Base-by-base conservation (phyloP, 2,888 invertebrate species). In the Drosophila atripex region DNA sequence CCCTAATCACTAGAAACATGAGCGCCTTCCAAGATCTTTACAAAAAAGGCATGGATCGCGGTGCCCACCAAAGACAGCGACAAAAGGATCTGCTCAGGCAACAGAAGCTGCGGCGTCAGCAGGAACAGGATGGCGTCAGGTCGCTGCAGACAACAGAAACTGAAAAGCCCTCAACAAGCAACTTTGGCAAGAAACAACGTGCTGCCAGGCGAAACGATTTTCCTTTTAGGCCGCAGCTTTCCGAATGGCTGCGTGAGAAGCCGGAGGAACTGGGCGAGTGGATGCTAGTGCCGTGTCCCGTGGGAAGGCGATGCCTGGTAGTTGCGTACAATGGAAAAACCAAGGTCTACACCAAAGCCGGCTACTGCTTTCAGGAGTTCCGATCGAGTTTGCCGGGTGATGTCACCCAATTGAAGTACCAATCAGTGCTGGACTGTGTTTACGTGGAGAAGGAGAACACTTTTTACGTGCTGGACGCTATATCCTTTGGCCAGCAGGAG, bases 221-320 rank as follows among this genome's bases (percentile, higher is more conserved):
- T 23, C 55, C 60, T 14, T 72, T 77, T 14, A 93, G 94, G 76
- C 91, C 98, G 7, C 98, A 98, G 96, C 89, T 96, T 64, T 98
- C 98, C 0, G 99, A 99, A 91, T 99, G 98, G 98, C 92, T 99
- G 90, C 92, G 95, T 1, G 97, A 98, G 77, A 94, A 95, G 59
- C 99, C 99, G 0, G 92, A 93, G 25, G 95, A 97, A 89, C 93
- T 97, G 54, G 92, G 93, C 5, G 94, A 95, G 51, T 97, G 97
- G 97, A 90, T 93, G 21, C 92, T 95, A 54, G 93, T 95, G 50
- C 94, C 96, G 0, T 97, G 97, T 89, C 99, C 99, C 0, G 93
- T 94, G 85, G 99, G 98, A 21, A 93, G 93, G 64, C 93, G 99
- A 58, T 94, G 94, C 80, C 92, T 99, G n/a, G 93, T 98, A 7